Conservation (phyloP, 1,140 invertebrate species). For the Sipha flava region DNA sequence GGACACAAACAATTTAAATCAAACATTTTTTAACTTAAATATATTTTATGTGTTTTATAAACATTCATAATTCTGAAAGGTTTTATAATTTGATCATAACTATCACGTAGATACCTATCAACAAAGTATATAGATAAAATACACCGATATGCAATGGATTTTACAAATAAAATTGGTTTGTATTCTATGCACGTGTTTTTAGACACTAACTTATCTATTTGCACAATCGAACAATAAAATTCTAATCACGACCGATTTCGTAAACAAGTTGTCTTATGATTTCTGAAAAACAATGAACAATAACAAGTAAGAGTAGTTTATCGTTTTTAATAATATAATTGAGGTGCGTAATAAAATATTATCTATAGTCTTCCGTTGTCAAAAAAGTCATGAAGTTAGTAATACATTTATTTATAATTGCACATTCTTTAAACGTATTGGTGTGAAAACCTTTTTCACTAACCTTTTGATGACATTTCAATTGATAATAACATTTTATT, state of each 20-base stretch:
- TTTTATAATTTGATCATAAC: no score
- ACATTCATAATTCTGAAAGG: background rate
- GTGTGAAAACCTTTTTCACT: conserved; percentile 7
- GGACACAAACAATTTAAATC: no score
- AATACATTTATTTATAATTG: conserved; percentile 11
- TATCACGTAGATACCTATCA: background rate
- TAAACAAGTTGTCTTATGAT: background rate
- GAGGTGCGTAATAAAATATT: background rate
- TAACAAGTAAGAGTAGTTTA: background rate
- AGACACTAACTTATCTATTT: background rate
- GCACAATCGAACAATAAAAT: background rate
- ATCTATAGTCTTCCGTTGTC: background rate
- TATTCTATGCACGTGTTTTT: background rate
- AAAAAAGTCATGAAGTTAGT: background rate
- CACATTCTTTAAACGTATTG: background rate
- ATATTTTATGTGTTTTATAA: no score
- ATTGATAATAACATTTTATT: conserved; percentile 30
- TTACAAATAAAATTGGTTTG: background rate
- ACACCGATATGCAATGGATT: background rate
- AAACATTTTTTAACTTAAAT: no score
- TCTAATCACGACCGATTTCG: background rate
- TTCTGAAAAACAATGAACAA: background rate
- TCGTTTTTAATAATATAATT: background rate
- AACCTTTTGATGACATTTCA: conserved; percentile 28
- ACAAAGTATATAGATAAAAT: background rate